Evolutionary conservation across 2,888 invertebrate genomes (phyloP), one percentile per base, ranked within the genome.

Genomic region (Dryococelus australis): DNA sequence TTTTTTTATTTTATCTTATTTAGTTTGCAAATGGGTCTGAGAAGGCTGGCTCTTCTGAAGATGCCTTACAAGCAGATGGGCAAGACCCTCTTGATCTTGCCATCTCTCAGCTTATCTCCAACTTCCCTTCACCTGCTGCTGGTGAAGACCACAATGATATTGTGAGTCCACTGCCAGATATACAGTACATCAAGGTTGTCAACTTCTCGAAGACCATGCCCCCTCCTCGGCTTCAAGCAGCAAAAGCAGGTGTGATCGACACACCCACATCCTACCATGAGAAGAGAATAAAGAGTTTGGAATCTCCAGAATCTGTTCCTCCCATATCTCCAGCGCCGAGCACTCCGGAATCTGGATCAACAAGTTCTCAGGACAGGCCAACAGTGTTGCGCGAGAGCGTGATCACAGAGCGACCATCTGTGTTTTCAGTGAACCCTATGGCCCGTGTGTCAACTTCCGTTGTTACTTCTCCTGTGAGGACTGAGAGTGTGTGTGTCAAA

Each of bases 1-100:
- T 8, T n/a, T 65, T 65, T 65, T n/a, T 8, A 16, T 65, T 24
- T 65, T 65, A 65, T 65, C 16, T 65, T 20, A 65, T 65, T 8
- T n/a, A 65, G 65, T n/a, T 4, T 24, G 65, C 24, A 24, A 65
- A 6, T 65, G 65, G 65, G 65, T 65, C 65, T n/a, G 65, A 65
- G 24, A 65, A 65, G 65, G 24, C 6, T 8, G 16, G 65, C n/a
- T n/a, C 65, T n/a, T 65, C 83, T 12, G 83, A 83, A 43, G 83
- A 83, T 35, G 83, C 20, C 28, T 13, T n/a, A n/a, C 65, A 65
- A 65, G 65, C 65, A n/a, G 65, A 65, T 91, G 95, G 92, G 96
- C 96, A 0, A 20, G 93, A 94, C 88, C 94, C 95, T 87, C 91
- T 97, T 86, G 96, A 97, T 91, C 94, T 94, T 86, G 96, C 96